phyloP scores from a whole-genome alignment of 2,797 vertebrate genomes.

The Molothrus aeneus region DNA sequence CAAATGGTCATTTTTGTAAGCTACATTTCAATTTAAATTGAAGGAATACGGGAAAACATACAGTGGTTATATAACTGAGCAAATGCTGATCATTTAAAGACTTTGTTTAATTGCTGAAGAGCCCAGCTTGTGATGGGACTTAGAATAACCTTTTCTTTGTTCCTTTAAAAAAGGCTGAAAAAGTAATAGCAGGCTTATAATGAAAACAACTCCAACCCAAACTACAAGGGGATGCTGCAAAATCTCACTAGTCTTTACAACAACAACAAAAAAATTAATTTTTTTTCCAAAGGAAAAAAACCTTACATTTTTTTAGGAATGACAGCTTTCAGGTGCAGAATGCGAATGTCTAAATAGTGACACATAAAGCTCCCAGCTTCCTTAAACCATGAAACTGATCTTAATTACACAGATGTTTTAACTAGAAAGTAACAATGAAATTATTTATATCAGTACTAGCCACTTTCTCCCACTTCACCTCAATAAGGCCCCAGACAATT shows the following conservation, averaged over 20 bases:
- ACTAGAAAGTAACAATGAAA: not conserved
- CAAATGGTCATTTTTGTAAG: not conserved
- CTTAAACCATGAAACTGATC: not conserved
- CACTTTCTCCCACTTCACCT: not conserved
- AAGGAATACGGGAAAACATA: not conserved
- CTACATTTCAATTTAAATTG: not conserved
- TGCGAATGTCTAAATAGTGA: not conserved
- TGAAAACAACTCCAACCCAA: not conserved
- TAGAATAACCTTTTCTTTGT: not conserved
- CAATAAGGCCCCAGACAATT: not conserved
- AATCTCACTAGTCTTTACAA: not conserved
- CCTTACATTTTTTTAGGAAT: not conserved
- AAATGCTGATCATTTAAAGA: not conserved
- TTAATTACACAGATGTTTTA: not conserved
- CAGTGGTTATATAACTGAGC: not conserved
- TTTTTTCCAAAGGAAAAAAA: not conserved
- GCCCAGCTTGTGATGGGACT: not conserved
- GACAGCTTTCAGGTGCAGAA: not conserved
- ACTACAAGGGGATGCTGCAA: not conserved
- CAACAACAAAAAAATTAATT: not conserved
- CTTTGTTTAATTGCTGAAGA: not conserved
- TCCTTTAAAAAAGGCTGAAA: not conserved
- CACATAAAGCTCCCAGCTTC: not conserved
- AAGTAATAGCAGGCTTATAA: not conserved
- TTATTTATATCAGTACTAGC: not conserved